These are phyloP conservation scores for Theristicus caerulescens DNA, from an alignment of 2,113 vertebrate species.

Conservation along the genomic window DNA sequence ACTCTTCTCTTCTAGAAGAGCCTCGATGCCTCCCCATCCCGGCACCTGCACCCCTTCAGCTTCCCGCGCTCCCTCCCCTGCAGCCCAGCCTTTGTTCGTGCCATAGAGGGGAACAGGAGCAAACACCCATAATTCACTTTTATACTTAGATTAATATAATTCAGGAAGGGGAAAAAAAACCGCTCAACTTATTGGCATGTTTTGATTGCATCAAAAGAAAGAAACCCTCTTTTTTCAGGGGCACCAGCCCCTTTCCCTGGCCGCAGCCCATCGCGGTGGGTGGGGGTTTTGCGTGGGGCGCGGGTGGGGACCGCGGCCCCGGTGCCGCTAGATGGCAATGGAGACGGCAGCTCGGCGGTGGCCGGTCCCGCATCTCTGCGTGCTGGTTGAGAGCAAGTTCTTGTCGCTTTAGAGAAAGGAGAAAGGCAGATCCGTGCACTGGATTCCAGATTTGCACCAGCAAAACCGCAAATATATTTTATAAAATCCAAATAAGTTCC, in stretches of 20 bases:
- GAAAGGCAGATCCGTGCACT: rapidly evolving
- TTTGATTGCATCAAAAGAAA: not conserved
- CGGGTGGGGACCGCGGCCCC: not conserved
- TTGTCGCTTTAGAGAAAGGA: rapidly evolving
- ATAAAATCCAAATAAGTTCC: not conserved
- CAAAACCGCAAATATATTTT: rapidly evolving
- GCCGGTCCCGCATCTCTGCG: not conserved
- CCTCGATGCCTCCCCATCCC: rapidly evolving
- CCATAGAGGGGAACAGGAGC: rapidly evolving
- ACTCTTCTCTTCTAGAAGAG: not conserved
- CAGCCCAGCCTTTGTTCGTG: not conserved
- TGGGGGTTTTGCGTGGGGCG: not conserved
- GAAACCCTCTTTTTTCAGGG: not conserved
- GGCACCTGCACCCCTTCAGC: not conserved
- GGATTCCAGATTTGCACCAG: not conserved
- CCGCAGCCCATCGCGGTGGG: not conserved
- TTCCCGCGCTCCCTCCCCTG: not conserved
- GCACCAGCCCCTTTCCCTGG: too few species aligned
- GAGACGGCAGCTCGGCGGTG: not conserved
- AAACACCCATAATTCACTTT: not conserved
- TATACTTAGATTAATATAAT: rapidly evolving
- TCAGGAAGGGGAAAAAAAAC: not conserved
- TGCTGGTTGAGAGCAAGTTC: rapidly evolving
- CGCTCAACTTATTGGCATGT: rapidly evolving
- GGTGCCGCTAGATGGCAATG: conserved; percentile 52